Evolutionary conservation across 2,888 invertebrate genomes (phyloP).

Genomic region (Podotricha telesiphe): DNA sequence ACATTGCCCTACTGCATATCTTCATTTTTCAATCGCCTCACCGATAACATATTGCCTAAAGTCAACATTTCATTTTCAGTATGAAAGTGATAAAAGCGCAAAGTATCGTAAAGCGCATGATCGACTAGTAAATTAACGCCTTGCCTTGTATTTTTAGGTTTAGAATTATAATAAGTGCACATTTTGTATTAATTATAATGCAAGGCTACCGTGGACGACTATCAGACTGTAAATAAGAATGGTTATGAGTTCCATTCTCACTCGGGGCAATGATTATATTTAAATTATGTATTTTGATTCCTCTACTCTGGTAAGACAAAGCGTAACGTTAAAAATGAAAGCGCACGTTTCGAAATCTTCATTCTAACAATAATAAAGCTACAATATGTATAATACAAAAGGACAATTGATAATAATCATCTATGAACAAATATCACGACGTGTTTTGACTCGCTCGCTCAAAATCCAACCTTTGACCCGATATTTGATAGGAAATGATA

Average conservation of each 20-base stretch:
- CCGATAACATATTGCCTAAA: constrained; percentile 8
- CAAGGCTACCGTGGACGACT: too few species aligned
- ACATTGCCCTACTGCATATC: background rate
- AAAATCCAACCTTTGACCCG: constrained; percentile 38
- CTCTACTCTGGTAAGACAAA: too few species aligned
- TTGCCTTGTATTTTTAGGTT: too few species aligned
- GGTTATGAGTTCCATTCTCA: too few species aligned
- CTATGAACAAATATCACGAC: constrained; percentile 48
- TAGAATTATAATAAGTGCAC: too few species aligned
- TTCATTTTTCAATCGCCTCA: background rate
- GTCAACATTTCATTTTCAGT: constrained; percentile 1
- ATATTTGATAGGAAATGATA: constrained; percentile 37
- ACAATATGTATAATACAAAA: constrained; percentile 32
- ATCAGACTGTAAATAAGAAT: too few species aligned
- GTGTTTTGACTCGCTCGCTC: constrained; percentile 32
- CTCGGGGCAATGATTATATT: too few species aligned
- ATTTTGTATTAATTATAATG: too few species aligned
- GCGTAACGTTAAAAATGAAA: background rate
- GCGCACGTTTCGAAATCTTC: background rate
- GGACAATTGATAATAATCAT: constrained; percentile 47
- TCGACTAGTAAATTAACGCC: too few species aligned
- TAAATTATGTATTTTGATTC: too few species aligned
- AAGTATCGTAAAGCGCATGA: too few species aligned
- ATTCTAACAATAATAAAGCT: background rate
- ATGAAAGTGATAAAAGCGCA: background rate